Conservation (phyloP, 2,797 vertebrate species). For the Eidolon dupreanum region DNA sequence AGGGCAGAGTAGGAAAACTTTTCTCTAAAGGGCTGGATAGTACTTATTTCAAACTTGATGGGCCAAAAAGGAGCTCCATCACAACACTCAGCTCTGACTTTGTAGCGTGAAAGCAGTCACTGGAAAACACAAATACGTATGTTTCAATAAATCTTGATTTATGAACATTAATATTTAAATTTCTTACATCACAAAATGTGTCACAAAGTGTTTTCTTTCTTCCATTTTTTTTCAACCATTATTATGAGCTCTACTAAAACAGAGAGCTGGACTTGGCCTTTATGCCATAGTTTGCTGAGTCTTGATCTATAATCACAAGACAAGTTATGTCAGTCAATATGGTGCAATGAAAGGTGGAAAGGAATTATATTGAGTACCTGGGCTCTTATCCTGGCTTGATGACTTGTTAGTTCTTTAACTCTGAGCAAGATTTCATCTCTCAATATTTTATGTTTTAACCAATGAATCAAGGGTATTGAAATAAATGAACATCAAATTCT, state of each 20-base stretch:
- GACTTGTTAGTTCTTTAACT: background rate
- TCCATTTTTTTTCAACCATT: background rate
- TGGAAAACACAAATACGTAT: background rate
- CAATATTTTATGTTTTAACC: background rate
- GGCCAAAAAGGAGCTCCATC: background rate
- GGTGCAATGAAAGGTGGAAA: background rate
- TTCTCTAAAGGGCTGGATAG: background rate
- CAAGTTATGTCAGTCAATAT: background rate
- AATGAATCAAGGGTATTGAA: background rate
- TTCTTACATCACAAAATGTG: background rate
- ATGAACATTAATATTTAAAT: background rate
- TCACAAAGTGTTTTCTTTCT: background rate
- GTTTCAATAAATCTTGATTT: background rate
- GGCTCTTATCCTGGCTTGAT: background rate
- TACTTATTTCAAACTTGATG: background rate
- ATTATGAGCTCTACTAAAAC: background rate
- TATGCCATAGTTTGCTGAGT: background rate
- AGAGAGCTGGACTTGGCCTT: background rate
- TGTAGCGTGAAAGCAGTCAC: background rate
- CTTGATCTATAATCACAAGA: background rate
- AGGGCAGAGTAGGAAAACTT: fast-evolving
- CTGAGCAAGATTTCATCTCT: background rate
- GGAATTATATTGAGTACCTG: background rate
- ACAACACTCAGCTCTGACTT: background rate
- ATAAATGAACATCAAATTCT: background rate